A percentile compares a stretch with the other conserved stretches of the same genome.
These are phyloP conservation scores for Yasuhikotakia modesta DNA, from an alignment of 2,797 vertebrate species.

Conservation along the genomic window DNA sequence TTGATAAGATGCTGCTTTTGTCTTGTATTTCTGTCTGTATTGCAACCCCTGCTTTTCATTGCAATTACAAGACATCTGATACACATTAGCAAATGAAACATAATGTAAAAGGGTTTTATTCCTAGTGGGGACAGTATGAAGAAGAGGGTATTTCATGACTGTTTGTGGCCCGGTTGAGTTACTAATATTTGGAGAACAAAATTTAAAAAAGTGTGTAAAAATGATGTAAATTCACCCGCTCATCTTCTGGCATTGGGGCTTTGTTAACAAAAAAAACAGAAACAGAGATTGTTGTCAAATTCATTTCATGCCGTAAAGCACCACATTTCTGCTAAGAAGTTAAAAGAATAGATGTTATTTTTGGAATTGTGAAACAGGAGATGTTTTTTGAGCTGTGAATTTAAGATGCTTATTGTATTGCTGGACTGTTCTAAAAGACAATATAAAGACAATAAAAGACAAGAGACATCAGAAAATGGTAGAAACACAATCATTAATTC, in stretches of 20 bases:
- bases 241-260: slow-evolving; percentile 4
- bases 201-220: slow-evolving; percentile 11
- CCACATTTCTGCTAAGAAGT: not conserved
- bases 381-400: too few species aligned
- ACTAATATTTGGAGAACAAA: slow-evolving; percentile 34
- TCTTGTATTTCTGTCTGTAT: slow-evolving; percentile 75
- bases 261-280: not conserved
- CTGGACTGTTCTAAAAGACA: too few species aligned
- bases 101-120: slow-evolving; percentile 56
- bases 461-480: too few species aligned
- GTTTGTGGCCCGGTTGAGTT: slow-evolving; percentile 15
- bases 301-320: not conserved
- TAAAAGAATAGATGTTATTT: not conserved
- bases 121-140: slow-evolving; percentile 56
- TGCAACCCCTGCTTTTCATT: slow-evolving; percentile 73
- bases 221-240: slow-evolving; percentile 7
- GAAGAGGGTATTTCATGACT: slow-evolving; percentile 52
- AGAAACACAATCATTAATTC: too few species aligned
- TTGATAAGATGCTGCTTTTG: slow-evolving; percentile 79
- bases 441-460: not conserved
- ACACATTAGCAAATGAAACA: slow-evolving; percentile 66
- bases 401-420: too few species aligned
- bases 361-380: slow-evolving; percentile 10
- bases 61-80: slow-evolving; percentile 76
- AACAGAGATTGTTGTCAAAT: not conserved